Base-by-base conservation (phyloP, 23 tunicate species). In the Ascidia mentula region DNA sequence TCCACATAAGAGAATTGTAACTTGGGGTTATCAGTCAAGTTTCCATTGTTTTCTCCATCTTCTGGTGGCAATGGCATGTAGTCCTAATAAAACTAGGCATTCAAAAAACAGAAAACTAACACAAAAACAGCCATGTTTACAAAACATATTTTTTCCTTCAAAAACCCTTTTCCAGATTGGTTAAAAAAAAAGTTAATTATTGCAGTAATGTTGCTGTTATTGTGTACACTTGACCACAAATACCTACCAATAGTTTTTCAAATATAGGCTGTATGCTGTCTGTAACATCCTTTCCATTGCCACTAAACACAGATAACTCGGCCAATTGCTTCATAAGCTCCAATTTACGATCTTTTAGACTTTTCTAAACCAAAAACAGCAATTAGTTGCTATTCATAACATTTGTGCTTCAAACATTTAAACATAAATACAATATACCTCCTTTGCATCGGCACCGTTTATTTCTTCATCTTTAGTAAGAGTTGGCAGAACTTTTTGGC, bases 51-150 rank as follows among this genome's bases (percentile, higher is more conserved):
- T 38, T 75, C 87, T 13, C 45, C 79, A 17, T 75, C 89, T 7
- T 28, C 86, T 31, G 91, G 91, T 0, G 97, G 97, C 0, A 92
- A 79, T 9, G 97, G 97, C 97, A 92, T 92, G 86, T 59, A 91
- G 45, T 72, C 79, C 90, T 86, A 71, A 36, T 40, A 59, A 53
- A 53, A 42, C 53, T n/a, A n/a, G n/a, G n/a, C n/a, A n/a, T n/a
- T n/a, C n/a, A n/a, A n/a, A n/a, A n/a, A n/a, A n/a, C n/a, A n/a
- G n/a, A n/a, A 42, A 15, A 42, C 15, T 15, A 42, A 15, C 53
- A 42, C 12, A 53, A 9, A 53, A 53, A 1, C 24, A 9, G 65
- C 13, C 4, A 53, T 53, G 13, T 26, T 53, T 20, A 3, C 65
- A 53, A 1, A 9, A 26, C 65, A 53, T 6, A 20, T 26, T 53